Evolutionary conservation across 2,113 vertebrate genomes (phyloP).

Genomic region (Solea senegalensis): DNA sequence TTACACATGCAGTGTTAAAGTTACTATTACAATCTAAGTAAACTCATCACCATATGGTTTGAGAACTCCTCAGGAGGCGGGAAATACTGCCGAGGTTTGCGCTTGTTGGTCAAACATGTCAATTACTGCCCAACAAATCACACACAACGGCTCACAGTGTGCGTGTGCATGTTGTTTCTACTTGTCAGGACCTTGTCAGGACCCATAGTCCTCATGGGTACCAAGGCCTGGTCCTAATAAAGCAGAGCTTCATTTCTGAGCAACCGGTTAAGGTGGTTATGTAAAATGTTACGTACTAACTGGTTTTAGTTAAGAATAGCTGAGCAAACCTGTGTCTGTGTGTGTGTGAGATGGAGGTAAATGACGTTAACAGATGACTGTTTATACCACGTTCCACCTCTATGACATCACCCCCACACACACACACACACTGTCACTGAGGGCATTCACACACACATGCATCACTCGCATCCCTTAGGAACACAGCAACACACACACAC

Average conservation of each 20-base stretch:
- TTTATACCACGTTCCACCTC: constrained; percentile 27
- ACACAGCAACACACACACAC: background rate
- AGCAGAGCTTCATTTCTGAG: no score
- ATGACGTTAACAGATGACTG: constrained; percentile 31
- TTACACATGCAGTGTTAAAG: background rate
- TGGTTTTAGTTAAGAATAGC: no score
- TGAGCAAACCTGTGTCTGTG: background rate
- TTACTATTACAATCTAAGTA: background rate
- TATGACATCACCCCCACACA: background rate
- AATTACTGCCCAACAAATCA: constrained; percentile 23
- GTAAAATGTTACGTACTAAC: background rate
- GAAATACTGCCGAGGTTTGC: constrained; percentile 11
- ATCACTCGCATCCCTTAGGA: constrained; percentile 42
- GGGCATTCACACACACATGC: constrained; percentile 24
- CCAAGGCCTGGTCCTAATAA: no score
- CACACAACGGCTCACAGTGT: constrained; percentile 21
- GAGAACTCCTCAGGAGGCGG: constrained; percentile 9
- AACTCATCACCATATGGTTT: background rate
- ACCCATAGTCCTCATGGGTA: no score
- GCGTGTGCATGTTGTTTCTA: no score
- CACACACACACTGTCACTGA: constrained; percentile 8
- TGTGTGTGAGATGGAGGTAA: constrained; percentile 12
- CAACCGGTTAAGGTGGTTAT: no score
- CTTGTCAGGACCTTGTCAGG: no score
- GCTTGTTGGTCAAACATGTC: background rate